Evolutionary conservation across 2,888 invertebrate species (phyloP), one percentile per base, ranked within the genome.

Genomic region (Oegoconia quadripuncta): DNA sequence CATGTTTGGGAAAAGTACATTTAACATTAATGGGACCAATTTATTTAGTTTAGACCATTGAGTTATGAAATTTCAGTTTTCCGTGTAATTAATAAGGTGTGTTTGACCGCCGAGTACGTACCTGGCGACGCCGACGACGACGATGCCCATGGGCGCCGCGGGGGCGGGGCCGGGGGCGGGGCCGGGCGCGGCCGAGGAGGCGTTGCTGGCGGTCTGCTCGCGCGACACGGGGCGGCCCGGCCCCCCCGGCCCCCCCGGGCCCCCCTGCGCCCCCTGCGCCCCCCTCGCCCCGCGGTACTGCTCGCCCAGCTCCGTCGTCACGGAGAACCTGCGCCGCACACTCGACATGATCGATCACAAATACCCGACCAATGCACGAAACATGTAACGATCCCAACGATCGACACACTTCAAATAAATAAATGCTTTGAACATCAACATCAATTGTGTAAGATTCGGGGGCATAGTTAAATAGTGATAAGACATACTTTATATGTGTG

Each of bases 91-190:
- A n/a, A n/a, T n/a, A n/a, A n/a, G n/a, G 20, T 20, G 20, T 20
- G 20, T 6, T 7, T 3, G 2, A 3, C 2, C 9, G 13, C 29
- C 14, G 20, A 6, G 20, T 20, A 7, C 20, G 20, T 41, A 80
- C 82, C 78, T 75, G 42, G 83, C 84, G 1, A 96, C 93, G 1
- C 97, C 97, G 66, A 97, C 96, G 14, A 98, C 94, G 17, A 95
- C 92, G 42, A 95, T 78, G 48, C 68, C 70, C 15, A 94, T 53
- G 52, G 84, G 55, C 18, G 20, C 20, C 14, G 23, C 32, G 32
- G 35, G 79, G 81, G 2, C 80, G 67, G 0, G 83, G 80, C 79
- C 28, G 28, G 34, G 79, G 81, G 2, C 80, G 67, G 0, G 83
- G 80, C 79, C 15, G 81, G 66, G 12, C 8, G 61, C 3, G 37